Evolutionary conservation across 2,113 vertebrate genomes (phyloP).

Genomic region (Psilopsiagon aymara): DNA sequence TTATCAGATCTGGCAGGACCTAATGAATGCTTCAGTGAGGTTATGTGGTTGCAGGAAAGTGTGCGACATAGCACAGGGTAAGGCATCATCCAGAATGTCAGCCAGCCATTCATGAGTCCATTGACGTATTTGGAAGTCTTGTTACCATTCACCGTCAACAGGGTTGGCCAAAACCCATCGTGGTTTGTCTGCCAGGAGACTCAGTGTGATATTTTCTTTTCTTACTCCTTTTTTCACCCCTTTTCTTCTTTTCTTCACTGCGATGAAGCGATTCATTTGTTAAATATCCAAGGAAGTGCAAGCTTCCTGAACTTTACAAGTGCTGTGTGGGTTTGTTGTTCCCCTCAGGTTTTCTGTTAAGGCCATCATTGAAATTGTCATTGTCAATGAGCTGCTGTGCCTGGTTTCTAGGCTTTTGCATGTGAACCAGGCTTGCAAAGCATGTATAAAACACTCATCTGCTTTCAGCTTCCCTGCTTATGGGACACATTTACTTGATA

Average conservation of each 20-base stretch:
- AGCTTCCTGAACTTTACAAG: not conserved
- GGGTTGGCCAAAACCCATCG: not conserved
- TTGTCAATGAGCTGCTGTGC: not conserved
- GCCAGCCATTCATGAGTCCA: not conserved
- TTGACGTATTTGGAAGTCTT: conserved; percentile 4
- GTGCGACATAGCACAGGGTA: not conserved
- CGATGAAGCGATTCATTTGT: not conserved
- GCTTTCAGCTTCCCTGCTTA: not conserved
- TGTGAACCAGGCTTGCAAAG: not conserved
- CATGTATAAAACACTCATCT: not conserved
- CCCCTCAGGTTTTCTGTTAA: not conserved
- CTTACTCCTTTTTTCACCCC: not conserved
- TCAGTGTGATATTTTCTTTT: not conserved
- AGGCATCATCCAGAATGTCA: not conserved
- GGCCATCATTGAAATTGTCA: not conserved
- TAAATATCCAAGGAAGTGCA: not conserved
- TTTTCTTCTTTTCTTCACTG: accelerated
- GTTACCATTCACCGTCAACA: not conserved
- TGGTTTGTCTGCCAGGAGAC: not conserved
- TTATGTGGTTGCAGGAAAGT: not conserved
- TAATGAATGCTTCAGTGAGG: not conserved
- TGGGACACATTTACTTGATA: not conserved
- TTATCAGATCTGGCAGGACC: conserved; percentile 4
- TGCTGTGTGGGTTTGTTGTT: not conserved
- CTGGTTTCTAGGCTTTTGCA: not conserved